Base-by-base conservation (phyloP, 2,888 invertebrate genomes). In the Athripsodes cinereus region DNA sequence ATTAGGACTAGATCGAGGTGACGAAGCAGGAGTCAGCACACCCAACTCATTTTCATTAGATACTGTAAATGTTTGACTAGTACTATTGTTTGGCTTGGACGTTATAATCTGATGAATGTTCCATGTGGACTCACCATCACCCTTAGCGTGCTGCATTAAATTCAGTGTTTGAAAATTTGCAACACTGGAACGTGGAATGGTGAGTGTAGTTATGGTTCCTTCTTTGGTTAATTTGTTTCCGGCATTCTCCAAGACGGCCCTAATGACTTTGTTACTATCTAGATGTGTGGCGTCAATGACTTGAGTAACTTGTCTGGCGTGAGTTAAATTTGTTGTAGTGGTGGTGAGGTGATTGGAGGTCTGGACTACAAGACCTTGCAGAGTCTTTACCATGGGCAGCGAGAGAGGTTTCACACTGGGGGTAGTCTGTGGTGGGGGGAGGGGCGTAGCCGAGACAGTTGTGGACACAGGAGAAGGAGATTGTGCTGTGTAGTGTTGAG, bases 1-100 rank as follows among this genome's bases (percentile, higher is more conserved):
- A 5, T 68, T 62, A 2, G 73, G 71, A 57, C 70, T 71, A 10
- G 69, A 66, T 8, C 68, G 68, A 0, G 81, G 74, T 57, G 81
- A 78, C 44, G 80, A 74, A 59, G 71, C 74, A 10, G 81, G 80
- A 19, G 81, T 79, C 47, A 81, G 68, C 52, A 81, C 71, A 47
- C 78, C 79, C 68, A 58, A 50, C n/a, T 34, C 57, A 55, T 65
- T 67, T 11, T 46, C 22, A n/a, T 34, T 57, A 13, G 44, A 34
- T 1, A 48, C 20, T n/a, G 40, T 51, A 13, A 22, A 34, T 46
- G 26, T 59, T 8, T 53, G 53, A 50, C 46, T 57, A 49, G 58
- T 3, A 13, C 51, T 51, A 21, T n/a, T 47, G 11, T 35, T 40
- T 19, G 47, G 35, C 34, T 52, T 57, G 20, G 35, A 51, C 3